phyloP scores from a whole-genome alignment of 2,888 invertebrate genomes.

The Cryptus viduatorius region DNA sequence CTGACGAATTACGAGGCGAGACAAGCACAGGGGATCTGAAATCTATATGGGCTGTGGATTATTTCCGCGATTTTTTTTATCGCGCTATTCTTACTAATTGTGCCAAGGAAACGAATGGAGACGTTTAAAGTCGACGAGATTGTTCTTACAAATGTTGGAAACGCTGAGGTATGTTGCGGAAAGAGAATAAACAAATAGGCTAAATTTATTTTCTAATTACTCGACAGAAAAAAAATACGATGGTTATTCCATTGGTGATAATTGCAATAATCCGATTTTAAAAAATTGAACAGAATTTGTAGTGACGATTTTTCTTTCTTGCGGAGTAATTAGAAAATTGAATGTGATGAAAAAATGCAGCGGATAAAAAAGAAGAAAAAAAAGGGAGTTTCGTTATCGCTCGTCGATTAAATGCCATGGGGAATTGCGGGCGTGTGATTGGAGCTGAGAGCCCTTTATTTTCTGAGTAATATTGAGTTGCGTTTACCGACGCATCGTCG shows the following conservation, averaged over 20 bases:
- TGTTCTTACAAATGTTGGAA: constrained; percentile 18
- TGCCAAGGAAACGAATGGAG: constrained; percentile 46
- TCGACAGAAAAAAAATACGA: neutral
- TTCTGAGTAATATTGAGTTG: constrained; percentile 55
- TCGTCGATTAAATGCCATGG: constrained; percentile 19
- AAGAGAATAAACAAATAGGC: constrained; percentile 1
- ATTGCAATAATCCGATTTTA: constrained; percentile 11
- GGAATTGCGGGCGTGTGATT: constrained; percentile 32
- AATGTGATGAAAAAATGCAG: neutral
- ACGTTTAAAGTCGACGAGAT: neutral
- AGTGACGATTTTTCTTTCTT: neutral
- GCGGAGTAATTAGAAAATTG: constrained; percentile 2
- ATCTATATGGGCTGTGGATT: constrained; percentile 47
- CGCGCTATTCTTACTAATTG: constrained; percentile 48
- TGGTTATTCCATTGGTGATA: constrained; percentile 13
- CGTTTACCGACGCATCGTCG: constrained; percentile 21
- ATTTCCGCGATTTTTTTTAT: constrained; percentile 34
- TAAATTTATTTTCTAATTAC: neutral
- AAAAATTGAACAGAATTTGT: constrained; percentile 1
- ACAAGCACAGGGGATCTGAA: constrained; percentile 12
- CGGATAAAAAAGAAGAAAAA: neutral
- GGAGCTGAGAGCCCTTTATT: constrained; percentile 48
- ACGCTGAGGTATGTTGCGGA: neutral
- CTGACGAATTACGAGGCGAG: neutral
- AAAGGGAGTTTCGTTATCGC: constrained; percentile 3